A percentile compares a stretch with the other conserved stretches of the same genome.
Conservation (phyloP, 2,888 invertebrate species). For the Lamproptera curius region DNA sequence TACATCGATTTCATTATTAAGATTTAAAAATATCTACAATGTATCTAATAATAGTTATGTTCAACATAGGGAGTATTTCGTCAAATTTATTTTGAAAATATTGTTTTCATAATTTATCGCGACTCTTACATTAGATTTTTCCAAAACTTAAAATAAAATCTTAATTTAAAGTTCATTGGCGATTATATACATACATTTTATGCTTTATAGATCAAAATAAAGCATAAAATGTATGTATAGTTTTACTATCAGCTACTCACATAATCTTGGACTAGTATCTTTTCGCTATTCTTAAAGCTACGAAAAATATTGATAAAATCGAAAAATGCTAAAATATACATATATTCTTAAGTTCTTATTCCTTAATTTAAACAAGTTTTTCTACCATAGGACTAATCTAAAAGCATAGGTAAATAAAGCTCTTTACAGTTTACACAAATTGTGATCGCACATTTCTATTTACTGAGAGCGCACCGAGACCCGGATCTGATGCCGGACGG, state of each 20-base stretch:
- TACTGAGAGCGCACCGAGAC: conserved; percentile 69
- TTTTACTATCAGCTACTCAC: neutral
- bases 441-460: conserved; percentile 66
- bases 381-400: conserved; percentile 3
- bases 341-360: too few relatives aligned
- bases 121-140: too few relatives aligned
- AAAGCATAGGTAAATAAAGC: conserved; percentile 39
- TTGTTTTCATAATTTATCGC: conserved; percentile 19
- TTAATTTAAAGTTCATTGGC: neutral
- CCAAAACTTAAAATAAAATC: neutral
- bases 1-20: too few relatives aligned
- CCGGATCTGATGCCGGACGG: conserved; percentile 66
- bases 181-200: neutral
- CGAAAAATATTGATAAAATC: too few relatives aligned
- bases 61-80: too few relatives aligned
- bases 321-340: too few relatives aligned
- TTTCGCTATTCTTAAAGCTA: too few relatives aligned
- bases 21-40: too few relatives aligned
- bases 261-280: neutral
- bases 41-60: too few relatives aligned
- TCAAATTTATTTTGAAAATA: too few relatives aligned
- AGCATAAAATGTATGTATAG: neutral
- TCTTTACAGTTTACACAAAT: conserved; percentile 54
- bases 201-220: neutral
- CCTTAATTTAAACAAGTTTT: too few relatives aligned